Evolutionary conservation across 2,113 vertebrate genomes (phyloP).

Genomic region (Ardeotis arabs): DNA sequence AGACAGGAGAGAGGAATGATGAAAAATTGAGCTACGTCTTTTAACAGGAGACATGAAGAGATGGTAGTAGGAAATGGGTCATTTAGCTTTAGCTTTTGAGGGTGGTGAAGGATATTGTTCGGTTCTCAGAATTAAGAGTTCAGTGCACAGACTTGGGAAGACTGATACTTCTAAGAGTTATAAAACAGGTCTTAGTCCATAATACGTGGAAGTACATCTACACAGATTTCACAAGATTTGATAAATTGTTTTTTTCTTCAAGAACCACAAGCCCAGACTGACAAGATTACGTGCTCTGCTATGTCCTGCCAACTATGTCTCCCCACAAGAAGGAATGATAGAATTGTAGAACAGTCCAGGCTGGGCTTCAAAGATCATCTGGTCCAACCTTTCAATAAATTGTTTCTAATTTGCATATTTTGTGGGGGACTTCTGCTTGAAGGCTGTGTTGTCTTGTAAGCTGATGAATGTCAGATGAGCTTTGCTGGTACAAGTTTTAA

Average conservation of each 20-base stretch:
- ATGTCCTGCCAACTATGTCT: not conserved
- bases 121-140: not conserved
- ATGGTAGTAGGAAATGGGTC: not conserved
- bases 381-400: not conserved
- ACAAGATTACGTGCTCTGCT: not conserved
- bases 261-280: not conserved
- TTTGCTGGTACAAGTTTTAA: not conserved
- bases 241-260: not conserved
- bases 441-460: not conserved
- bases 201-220: not conserved
- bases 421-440: not conserved
- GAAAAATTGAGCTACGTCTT: not conserved
- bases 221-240: not conserved
- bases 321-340: rapidly evolving
- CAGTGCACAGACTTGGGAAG: not conserved
- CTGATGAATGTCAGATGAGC: not conserved
- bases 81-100: not conserved
- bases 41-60: not conserved
- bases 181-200: not conserved
- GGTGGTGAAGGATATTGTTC: not conserved
- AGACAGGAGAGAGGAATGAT: not conserved
- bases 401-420: not conserved
- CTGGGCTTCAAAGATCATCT: not conserved
- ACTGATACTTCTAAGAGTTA: rapidly evolving
- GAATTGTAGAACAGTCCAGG: not conserved